Evolutionary conservation across 2,113 vertebrate species (phyloP), one percentile per base, ranked within the genome.

Genomic region (Siniperca knerii): DNA sequence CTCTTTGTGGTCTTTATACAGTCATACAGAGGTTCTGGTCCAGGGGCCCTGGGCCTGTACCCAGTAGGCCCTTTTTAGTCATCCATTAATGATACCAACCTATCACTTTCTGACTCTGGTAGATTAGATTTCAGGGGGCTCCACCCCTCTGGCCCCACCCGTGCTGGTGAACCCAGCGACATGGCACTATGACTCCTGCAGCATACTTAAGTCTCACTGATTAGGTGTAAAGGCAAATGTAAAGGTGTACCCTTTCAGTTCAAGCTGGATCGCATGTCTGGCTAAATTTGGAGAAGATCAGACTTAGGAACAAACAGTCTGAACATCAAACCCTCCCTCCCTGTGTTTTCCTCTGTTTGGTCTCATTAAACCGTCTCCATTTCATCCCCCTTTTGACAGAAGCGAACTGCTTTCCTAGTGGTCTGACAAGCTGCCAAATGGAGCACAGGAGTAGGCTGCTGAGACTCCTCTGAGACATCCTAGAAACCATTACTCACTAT

Each of bases 351-450:
- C 46, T 81, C 82, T 61, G 54, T 79, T 85, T 69, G 74, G 65
- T 85, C 83, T 79, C 87, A 82, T 90, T 78, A 76, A 67, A 83
- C 18, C 8, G 6, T 83, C 74, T 87, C 68, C 44, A 58, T 85
- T 86, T 88, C 86, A 52, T 23, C 50, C 37, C 16, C 55, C 35
- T 52, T 90, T 44, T 85, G 70, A 83, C 75, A 68, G 64, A 44
- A 67, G 46, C 73, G 78, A 84, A 75, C 86, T 89, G 84, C 66
- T 86, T 75, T 86, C 78, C 54, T 46, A 46, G 79, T 67, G 74
- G 75, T 78, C 84, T 88, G 90, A 92, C 89, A 75, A 46, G 81
- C 83, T 89, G 87, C 89, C 90, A 92, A 89, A 91, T 81, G 82
- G 88, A 89, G 87, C 81, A 75, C 71, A 83, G 67, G 86, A 82